These are phyloP conservation scores for Philereme vetulata DNA, from an alignment of 2,888 invertebrate genomes.

Conservation along the genomic window DNA sequence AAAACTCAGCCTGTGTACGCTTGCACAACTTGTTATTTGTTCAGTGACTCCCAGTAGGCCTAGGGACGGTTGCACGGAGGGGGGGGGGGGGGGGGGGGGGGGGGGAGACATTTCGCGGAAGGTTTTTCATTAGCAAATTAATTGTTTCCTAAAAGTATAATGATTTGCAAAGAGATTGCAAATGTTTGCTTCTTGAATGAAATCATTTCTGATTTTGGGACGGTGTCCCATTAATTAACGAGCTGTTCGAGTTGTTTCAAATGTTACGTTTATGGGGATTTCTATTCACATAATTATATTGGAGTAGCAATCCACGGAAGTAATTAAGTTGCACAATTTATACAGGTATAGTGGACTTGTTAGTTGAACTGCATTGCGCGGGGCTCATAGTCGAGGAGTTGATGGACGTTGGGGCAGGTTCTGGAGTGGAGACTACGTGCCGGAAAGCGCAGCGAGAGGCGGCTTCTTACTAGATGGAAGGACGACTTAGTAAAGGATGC, in stretches of 20 bases:
- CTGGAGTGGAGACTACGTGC: too few species aligned
- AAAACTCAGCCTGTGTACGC: too few species aligned
- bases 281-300: neutral
- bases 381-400: too few species aligned
- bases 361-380: too few species aligned
- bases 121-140: slow-evolving; percentile 31
- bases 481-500: too few species aligned
- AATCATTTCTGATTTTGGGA: slow-evolving; percentile 7
- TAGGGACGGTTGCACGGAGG: neutral
- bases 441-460: too few species aligned
- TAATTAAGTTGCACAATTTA: too few species aligned
- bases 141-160: slow-evolving; percentile 27
- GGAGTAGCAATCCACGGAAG: neutral
- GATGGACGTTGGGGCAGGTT: too few species aligned
- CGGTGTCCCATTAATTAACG: slow-evolving; percentile 4
- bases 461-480: too few species aligned
- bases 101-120: slow-evolving; percentile 9
- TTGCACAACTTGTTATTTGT: neutral
- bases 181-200: slow-evolving; percentile 17
- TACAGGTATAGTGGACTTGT: too few species aligned
- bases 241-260: slow-evolving; percentile 8
- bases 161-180: slow-evolving; percentile 23
- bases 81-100: too few species aligned
- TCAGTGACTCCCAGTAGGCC: too few species aligned
- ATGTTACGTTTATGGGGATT: neutral